Conservation (phyloP, 2,888 invertebrate species). For the Cetonia aurata region DNA sequence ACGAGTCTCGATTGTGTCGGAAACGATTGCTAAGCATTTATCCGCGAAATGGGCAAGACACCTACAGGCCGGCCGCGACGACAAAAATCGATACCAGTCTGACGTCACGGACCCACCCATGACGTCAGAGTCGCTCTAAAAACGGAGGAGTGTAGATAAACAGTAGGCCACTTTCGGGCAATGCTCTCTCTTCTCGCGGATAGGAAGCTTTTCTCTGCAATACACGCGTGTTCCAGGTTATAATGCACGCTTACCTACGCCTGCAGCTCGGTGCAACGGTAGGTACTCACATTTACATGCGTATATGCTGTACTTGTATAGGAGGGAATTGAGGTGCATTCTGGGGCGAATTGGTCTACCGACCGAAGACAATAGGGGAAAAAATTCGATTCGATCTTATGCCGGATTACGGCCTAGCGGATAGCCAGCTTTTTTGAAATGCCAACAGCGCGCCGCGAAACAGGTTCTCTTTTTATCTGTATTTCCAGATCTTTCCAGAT, state of each 20-base stretch:
- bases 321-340: background rate
- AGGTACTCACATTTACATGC: background rate
- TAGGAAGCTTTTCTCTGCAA: too few relatives aligned
- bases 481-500: conserved; percentile 17
- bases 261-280: background rate
- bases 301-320: background rate
- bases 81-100: conserved; percentile 52
- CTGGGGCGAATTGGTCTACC: conserved; percentile 10
- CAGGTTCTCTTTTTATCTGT: conserved; percentile 22
- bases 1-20: conserved; percentile 11
- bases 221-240: background rate
- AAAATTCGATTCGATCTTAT: conserved; percentile 24
- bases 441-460: conserved; percentile 8
- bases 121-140: conserved; percentile 54
- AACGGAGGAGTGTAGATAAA: conserved; percentile 44
- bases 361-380: conserved; percentile 14
- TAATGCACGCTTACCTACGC: background rate
- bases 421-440: conserved; percentile 19
- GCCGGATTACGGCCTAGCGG: conserved; percentile 16
- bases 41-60: conserved; percentile 32
- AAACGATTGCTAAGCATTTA: conserved; percentile 30
- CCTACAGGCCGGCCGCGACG: conserved; percentile 43
- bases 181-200: conserved; percentile 27
- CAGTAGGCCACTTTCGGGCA: conserved; percentile 45
- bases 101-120: conserved; percentile 57